Percentiles rank a stretch among this genome's conserved stretches.
Conservation (phyloP, 2,888 invertebrate genomes). For the Strigamia transsilvanica region DNA sequence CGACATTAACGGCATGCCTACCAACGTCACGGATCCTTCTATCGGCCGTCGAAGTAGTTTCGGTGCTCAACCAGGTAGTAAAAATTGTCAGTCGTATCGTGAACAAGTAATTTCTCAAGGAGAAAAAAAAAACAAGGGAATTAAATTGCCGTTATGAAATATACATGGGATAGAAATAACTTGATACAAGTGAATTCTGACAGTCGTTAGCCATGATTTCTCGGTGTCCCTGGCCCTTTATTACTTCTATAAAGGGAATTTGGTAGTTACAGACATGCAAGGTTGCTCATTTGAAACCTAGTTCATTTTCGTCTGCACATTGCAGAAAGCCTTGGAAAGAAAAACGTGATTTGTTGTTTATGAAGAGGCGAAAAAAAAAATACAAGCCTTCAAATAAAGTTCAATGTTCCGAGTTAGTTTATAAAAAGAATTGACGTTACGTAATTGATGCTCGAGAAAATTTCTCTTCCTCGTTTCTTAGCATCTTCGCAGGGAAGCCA, state of each 20-base stretch:
- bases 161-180: constrained; percentile 19
- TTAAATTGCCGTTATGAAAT: not conserved
- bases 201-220: constrained; percentile 25
- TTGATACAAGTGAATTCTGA: not conserved
- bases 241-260: not conserved
- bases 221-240: constrained; percentile 30
- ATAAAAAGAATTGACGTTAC: not conserved
- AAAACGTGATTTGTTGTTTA: not conserved
- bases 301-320: constrained; percentile 5
- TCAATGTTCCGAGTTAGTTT: not conserved
- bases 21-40: constrained; percentile 25
- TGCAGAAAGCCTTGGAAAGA: not conserved
- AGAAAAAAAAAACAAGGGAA: not conserved
- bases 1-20: constrained; percentile 59
- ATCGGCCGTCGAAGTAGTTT: constrained; percentile 18
- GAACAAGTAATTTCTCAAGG: not conserved
- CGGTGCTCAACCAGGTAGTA: constrained; percentile 44
- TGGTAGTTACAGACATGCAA: constrained; percentile 26
- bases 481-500: not conserved
- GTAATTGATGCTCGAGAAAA: constrained; percentile 13
- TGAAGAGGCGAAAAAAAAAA: not conserved
- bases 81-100: not conserved
- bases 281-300: constrained; percentile 30
- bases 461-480: not conserved
- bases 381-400: constrained; percentile 1